Evolutionary conservation across 2,888 invertebrate genomes (phyloP), one percentile per base, ranked within the genome.

Genomic region (Argyresthia albistria): DNA sequence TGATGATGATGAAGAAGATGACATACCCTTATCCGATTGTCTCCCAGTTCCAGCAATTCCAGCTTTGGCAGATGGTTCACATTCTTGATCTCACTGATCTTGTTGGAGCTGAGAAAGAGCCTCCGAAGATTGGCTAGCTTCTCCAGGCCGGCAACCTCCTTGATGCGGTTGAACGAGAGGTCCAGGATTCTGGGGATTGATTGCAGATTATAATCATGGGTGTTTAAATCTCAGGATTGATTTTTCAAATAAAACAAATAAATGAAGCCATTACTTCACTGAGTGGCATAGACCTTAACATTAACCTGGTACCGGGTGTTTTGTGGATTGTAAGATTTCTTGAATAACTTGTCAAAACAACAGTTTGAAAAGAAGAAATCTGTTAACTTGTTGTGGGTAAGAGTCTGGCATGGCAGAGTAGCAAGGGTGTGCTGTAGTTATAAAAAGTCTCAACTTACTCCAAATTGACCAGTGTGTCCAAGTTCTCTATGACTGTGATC

Each of bases 141-240:
- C 0, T 92, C 91, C 57, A 99, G 76, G 51, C 96, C 96, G 66
- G 93, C 91, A 53, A 99, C 95, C 72, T 94, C 93, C 61, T 91
- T 92, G 45, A 99, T 91, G 54, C 98, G 92, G 80, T 99, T 99
- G 78, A 98, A 99, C 4, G 99, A 98, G 46, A 99, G 76, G 80
- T 99, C 99, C 57, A 99, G 84, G 56, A 94, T 90, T 71, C 96
- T 96, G 76, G 25, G 25, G 25, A 4, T 25, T n/a, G n/a, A n/a
- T n/a, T n/a, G n/a, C n/a, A 25, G 2, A 25, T 25, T 25, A 25
- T 25, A 25, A 25, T n/a, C n/a, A 6, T 25, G 25, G 25, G 25
- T 25, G 2, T 25, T 4, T 25, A n/a, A n/a, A n/a, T n/a, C n/a
- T n/a, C n/a, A n/a, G n/a, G n/a, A n/a, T n/a, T n/a, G n/a, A n/a